Conservation (phyloP, 2,113 vertebrate species). For the Dolichotis patagonum region DNA sequence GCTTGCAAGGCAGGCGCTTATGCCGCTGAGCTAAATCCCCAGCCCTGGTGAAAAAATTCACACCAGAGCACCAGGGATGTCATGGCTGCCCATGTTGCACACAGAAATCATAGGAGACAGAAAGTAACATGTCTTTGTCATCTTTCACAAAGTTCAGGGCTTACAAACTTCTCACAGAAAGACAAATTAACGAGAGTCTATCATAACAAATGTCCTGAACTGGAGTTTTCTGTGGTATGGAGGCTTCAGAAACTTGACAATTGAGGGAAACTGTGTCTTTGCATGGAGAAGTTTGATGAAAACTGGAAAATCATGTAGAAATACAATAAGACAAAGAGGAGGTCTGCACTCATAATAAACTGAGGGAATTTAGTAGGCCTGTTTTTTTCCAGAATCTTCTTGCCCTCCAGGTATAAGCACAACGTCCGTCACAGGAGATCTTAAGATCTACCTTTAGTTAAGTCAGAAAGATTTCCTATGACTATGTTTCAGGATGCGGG, state of each 20-base stretch:
- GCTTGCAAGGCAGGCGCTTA: too few species aligned
- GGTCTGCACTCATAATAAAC: neutral
- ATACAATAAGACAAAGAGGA: neutral
- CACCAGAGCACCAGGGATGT: fast-evolving
- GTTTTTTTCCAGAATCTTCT: neutral
- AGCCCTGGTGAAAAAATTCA: too few species aligned
- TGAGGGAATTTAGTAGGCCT: neutral
- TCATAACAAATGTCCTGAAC: neutral
- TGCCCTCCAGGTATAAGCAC: neutral
- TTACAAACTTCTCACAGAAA: neutral
- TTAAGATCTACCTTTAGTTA: neutral
- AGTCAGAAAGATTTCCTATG: neutral
- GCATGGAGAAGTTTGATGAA: neutral
- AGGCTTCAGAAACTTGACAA: neutral
- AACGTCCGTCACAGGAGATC: neutral
- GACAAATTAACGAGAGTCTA: neutral
- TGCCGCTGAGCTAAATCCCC: too few species aligned
- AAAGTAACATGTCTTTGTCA: neutral
- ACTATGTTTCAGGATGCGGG: neutral
- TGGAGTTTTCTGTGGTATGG: neutral
- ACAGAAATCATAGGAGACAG: neutral
- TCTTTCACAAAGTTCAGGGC: neutral
- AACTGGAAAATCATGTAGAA: neutral
- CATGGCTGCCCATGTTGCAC: neutral
- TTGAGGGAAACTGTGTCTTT: neutral